Evolutionary conservation across 2,888 invertebrate genomes (phyloP).

Genomic region (Itoplectis maculator): DNA sequence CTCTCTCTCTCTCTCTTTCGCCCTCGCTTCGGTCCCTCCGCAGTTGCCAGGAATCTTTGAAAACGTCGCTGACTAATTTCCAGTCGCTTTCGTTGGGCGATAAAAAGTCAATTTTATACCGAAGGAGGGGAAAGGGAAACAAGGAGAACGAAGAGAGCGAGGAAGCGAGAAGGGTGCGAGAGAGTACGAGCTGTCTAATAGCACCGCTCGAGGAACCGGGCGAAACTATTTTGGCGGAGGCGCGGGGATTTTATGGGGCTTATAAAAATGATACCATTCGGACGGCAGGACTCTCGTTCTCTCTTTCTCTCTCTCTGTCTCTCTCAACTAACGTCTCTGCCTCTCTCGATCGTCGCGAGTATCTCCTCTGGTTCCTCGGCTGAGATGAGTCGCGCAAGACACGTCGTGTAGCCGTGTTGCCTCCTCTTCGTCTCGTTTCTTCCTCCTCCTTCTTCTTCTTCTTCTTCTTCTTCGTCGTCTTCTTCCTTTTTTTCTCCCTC

Average conservation of each 20-base stretch:
- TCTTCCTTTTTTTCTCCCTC: constrained; percentile 4
- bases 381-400: constrained; percentile 64
- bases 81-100: constrained; percentile 75
- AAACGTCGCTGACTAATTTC: constrained; percentile 78
- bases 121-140: constrained; percentile 36
- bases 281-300: constrained; percentile 55
- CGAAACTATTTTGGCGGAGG: constrained; percentile 71
- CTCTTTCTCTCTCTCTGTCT: not conserved
- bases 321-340: too few relatives aligned
- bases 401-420: constrained; percentile 54
- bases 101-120: constrained; percentile 79
- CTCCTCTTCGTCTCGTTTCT: constrained; percentile 50
- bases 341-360: constrained; percentile 21
- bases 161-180: constrained; percentile 25
- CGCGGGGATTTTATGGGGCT: constrained; percentile 80
- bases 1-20: too few relatives aligned
- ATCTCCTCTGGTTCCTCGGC: constrained; percentile 41
- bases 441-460: constrained; percentile 16
- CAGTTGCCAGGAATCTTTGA: constrained; percentile 68
- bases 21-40: constrained; percentile 17
- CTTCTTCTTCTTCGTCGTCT: constrained; percentile 20
- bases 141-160: constrained; percentile 38
- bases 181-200: constrained; percentile 67
- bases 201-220: constrained; percentile 69
- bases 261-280: constrained; percentile 81